A percentile compares a stretch with the other conserved stretches of the same genome.
Evolutionary conservation across 1,140 invertebrate genomes (phyloP).

Genomic region (Zeugodacus cucurbitae): DNA sequence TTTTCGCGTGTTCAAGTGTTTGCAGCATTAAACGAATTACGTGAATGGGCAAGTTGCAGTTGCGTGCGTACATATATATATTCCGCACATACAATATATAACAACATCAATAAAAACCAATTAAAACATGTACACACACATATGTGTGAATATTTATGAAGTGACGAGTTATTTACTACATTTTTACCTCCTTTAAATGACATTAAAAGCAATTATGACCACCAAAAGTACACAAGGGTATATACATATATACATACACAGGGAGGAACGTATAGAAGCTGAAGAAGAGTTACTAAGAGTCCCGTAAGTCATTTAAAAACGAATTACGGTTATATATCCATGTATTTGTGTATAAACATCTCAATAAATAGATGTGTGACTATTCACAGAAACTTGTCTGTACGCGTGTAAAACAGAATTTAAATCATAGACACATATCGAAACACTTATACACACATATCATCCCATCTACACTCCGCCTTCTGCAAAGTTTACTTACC

Average conservation of each 20-base stretch:
- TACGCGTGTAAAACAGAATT: too few relatives aligned
- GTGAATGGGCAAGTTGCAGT: not conserved
- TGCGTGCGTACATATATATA: not conserved
- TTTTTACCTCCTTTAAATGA: not conserved
- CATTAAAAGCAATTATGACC: not conserved
- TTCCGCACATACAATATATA: not conserved
- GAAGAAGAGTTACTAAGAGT: too few relatives aligned
- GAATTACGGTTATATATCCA: too few relatives aligned
- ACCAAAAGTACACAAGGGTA: not conserved
- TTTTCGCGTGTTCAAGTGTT: too few relatives aligned
- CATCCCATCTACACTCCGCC: not conserved
- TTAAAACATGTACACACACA: too few relatives aligned
- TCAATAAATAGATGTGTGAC: fast-evolving
- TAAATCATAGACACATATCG: too few relatives aligned
- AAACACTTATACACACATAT: not conserved
- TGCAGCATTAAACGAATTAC: not conserved
- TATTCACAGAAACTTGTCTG: too few relatives aligned
- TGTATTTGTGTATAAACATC: too few relatives aligned
- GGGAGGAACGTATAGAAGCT: too few relatives aligned
- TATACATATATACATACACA: too few relatives aligned
- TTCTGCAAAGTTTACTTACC: not conserved
- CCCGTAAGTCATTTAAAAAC: too few relatives aligned
- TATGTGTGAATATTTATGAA: too few relatives aligned
- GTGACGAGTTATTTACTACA: not conserved
- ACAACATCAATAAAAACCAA: not conserved